phyloP scores from a whole-genome alignment of 2,888 invertebrate species.

The Apamea anceps region DNA sequence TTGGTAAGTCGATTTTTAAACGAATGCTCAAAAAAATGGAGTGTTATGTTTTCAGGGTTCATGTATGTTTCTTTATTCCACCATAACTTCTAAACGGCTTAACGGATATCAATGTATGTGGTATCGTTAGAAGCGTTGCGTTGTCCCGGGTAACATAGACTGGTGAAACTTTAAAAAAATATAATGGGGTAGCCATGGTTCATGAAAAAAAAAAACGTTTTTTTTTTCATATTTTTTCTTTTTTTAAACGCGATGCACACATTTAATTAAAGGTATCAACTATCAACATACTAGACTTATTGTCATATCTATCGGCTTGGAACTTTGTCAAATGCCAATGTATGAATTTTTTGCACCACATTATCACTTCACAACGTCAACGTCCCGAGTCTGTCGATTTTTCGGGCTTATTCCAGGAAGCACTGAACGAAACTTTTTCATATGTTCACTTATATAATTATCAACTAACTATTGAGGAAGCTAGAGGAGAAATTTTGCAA shows the following conservation, averaged over 20 bases:
- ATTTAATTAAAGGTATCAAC: not conserved
- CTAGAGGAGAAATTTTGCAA: not conserved
- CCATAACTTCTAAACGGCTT: no score
- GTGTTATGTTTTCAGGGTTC: no score
- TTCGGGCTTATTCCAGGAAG: not conserved
- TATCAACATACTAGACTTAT: conserved; percentile 43
- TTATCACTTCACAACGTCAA: conserved; percentile 13
- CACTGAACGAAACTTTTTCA: not conserved
- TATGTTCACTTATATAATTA: not conserved
- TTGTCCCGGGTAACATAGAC: no score
- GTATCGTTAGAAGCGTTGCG: no score
- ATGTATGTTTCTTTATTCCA: no score
- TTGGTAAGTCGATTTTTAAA: not conserved
- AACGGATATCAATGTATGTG: no score
- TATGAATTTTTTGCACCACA: conserved; percentile 55
- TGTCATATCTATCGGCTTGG: conserved; percentile 13
- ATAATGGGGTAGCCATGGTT: no score
- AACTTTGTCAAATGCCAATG: conserved; percentile 26
- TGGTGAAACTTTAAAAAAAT: no score
- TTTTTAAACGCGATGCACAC: conserved; percentile 7
- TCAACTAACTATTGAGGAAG: not conserved
- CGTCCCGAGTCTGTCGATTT: no score
- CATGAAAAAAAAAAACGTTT: no score
- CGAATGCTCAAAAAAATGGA: not conserved
- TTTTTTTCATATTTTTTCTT: not conserved